Evolutionary conservation across 2,888 invertebrate genomes (phyloP).

Genomic region (Lasius fuliginosus): DNA sequence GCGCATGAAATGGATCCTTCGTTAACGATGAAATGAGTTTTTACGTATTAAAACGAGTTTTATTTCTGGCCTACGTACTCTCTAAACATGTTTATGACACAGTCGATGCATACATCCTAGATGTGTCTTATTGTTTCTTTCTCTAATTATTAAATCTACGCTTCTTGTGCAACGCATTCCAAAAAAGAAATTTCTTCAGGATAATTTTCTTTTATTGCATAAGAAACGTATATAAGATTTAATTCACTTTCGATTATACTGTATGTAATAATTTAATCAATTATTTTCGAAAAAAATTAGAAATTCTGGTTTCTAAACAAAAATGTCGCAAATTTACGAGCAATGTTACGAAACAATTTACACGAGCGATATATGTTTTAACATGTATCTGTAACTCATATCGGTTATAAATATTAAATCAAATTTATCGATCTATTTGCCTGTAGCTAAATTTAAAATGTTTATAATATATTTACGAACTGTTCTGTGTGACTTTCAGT

Average conservation of each 20-base stretch:
- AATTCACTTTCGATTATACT: constrained; percentile 6
- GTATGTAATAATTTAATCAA: not conserved
- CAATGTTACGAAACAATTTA: not conserved
- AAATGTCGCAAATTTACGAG: not conserved
- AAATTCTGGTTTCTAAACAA: not conserved
- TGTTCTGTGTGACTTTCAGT: constrained; percentile 11
- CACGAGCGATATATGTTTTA: not conserved
- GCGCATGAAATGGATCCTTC: constrained; percentile 42
- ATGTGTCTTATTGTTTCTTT: constrained; percentile 39
- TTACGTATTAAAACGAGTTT: constrained; percentile 52
- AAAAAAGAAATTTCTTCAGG: constrained; percentile 41
- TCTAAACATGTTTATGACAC: constrained; percentile 75
- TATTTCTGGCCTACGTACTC: constrained; percentile 75
- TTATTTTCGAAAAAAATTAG: not conserved
- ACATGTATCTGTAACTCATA: not conserved
- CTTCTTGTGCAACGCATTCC: constrained; percentile 75
- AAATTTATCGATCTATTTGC: not conserved
- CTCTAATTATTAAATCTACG: constrained; percentile 50
- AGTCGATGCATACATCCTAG: constrained; percentile 49
- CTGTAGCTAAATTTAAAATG: constrained; percentile 8
- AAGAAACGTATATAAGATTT: constrained; percentile 17
- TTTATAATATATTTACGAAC: constrained; percentile 9
- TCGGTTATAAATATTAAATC: constrained; percentile 7
- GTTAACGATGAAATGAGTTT: not conserved
- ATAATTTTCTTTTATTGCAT: constrained; percentile 29